phyloP scores from a whole-genome alignment of 1,140 invertebrate species.

The Rhopalosiphum padi region DNA sequence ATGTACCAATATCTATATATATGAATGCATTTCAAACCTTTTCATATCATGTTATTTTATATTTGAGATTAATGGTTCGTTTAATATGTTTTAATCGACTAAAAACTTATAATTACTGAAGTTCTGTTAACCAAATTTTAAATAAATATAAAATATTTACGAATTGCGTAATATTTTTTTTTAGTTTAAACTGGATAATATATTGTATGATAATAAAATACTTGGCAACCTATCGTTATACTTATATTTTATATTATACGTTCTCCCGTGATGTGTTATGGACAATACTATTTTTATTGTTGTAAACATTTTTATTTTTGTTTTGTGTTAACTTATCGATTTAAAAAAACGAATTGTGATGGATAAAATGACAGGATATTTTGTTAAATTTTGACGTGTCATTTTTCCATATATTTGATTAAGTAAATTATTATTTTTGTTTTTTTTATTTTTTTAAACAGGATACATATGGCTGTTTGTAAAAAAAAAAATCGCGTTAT shows the following conservation, averaged over 20 bases:
- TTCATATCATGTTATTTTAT: background rate
- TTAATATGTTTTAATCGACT: background rate
- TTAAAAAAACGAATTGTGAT: background rate
- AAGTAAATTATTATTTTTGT: background rate
- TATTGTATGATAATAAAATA: background rate
- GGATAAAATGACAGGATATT: conserved; percentile 33
- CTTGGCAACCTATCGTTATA: background rate
- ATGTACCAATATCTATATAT: background rate
- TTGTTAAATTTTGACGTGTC: background rate
- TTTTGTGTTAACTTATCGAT: background rate
- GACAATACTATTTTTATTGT: background rate
- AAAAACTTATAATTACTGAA: background rate
- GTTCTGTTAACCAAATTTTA: background rate
- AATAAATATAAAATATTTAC: too few species aligned
- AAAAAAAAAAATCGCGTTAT: background rate
- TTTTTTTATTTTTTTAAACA: background rate
- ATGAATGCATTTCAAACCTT: background rate
- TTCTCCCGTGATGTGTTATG: background rate
- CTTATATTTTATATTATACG: background rate
- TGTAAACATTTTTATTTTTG: background rate
- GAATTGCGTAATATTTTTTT: background rate
- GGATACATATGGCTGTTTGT: background rate
- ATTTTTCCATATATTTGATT: background rate
- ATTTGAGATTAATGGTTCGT: background rate
- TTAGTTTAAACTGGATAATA: background rate